Evolutionary conservation across 37 sponge, comb jelly and placozoan genomes (phyloP), one percentile per base, ranked within the genome.

Genomic region (Halichondria panicea): DNA sequence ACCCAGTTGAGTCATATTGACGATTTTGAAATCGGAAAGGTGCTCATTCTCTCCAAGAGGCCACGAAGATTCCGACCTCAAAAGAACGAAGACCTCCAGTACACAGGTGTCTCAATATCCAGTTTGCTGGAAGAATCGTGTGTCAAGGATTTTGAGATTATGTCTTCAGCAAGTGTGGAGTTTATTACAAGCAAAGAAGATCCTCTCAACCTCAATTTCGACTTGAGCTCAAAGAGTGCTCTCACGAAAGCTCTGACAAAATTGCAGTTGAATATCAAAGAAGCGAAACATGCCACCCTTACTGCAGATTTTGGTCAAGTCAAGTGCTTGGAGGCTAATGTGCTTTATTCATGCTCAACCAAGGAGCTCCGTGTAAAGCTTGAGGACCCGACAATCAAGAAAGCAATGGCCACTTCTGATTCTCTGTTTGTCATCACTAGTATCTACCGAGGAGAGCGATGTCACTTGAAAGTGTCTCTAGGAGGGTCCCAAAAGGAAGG

Each of bases 11-110:
- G 82, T 4, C 45, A 79, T 2, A 61, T 73, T 19, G 77, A 85
- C 68, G 82, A 91, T 0, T 79, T 74, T 36, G 43, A 48, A 2
- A 65, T 91, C n/a, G 92, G 92, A 0, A 62, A 80, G 27, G 83
- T 91, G 13, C 76, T 91, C 13, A 57, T 78, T 22, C 79, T 74
- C 65, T 22, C 77, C 31, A 68, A 66, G 58, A 91, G 78, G 48
- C 92, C 87, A 32, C 78, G 72, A 4, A 68, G 53, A 30, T 42
- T 77, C 45, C 61, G 63, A 48, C 79, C 83, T 19, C 77, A 83
- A 87, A 44, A 83, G 30, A 73, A 68, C 30, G 79, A 91, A 45
- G 54, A 74, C 22, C 79, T 91, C 15, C 57, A 66, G 27, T 86
- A 79, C 70, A 81, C 87, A 13, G 87, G 92, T 12, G 27, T 44